Evolutionary conservation across 2,113 vertebrate genomes (phyloP).

Genomic region (Cephalopterus ornatus): DNA sequence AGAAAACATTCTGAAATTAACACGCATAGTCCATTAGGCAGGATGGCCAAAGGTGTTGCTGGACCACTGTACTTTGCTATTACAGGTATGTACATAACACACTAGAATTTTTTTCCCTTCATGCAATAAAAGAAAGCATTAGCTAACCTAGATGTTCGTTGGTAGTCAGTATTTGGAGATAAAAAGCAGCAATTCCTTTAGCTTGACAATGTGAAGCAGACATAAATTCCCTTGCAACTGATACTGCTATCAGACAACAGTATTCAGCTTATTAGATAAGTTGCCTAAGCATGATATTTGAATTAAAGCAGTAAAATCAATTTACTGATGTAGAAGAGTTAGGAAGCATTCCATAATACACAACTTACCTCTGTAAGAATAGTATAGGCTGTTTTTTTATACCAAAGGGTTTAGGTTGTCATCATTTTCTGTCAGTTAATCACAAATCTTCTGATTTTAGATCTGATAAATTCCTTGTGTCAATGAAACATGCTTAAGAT

Average conservation of each 20-base stretch:
- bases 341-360: background rate
- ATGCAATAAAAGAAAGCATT: background rate
- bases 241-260: background rate
- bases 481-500: background rate
- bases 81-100: slow-evolving; percentile 40
- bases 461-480: background rate
- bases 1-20: background rate
- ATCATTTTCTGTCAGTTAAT: background rate
- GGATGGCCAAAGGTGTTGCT: background rate
- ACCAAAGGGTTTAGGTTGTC: background rate
- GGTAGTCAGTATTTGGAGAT: background rate
- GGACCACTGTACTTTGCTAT: slow-evolving; percentile 69
- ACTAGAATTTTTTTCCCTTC: background rate
- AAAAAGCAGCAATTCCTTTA: background rate
- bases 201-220: background rate
- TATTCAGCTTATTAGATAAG: background rate
- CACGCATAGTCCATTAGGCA: background rate
- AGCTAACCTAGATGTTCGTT: background rate
- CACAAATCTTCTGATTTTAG: background rate
- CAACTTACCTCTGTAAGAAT: background rate
- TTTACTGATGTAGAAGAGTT: background rate
- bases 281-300: background rate
- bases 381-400: background rate
- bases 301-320: background rate
- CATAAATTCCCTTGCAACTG: background rate